Base-by-base conservation (phyloP, 2,113 vertebrate genomes). In the Grammomys surdaster region DNA sequence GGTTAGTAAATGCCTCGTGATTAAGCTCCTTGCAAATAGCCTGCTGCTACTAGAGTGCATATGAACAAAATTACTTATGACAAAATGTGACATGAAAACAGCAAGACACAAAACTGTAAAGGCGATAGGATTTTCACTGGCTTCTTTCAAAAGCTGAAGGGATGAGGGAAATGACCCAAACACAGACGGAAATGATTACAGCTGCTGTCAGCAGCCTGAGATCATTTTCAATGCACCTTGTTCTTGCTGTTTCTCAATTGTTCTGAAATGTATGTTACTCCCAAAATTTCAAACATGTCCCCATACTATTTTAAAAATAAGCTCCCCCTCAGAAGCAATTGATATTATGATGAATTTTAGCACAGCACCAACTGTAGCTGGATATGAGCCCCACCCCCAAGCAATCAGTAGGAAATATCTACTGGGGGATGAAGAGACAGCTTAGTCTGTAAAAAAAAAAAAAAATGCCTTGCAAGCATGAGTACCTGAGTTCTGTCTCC, bases 61-160 rank as follows among this genome's bases (percentile, higher is more conserved):
- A 86, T 16, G 17, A 40, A 76, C 26, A n/a, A 90, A 97, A 96
- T 94, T 92, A 92, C 81, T 93, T 96, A 77, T 43, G 63, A 96
- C 80, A 95, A 94, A 98, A 92, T 88, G 70, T 40, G 56, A 84
- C 43, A 80, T 80, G 46, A 88, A 96, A 97, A 89, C n/a, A 96
- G 89, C 43, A 90, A 95, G 87, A 93, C 96, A 91, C 51, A 17
- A 94, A 95, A 94, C 16, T 85, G 12, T 73, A 51, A 51, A n/a
- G 84, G 46, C 51, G 87, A 80, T 92, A 58, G 26, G 73, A 88
- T 94, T 95, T 96, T 78, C 89, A 58, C 56, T 65, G 72, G 51
- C 65, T 65, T 95, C 94, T 95, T 88, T 7, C 33, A 75, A 88
- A 95, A 91, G 78, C 69, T 67, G 82, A 95, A 81, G 63, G 33